phyloP scores from a whole-genome alignment of 2,113 vertebrate genomes.

The Lepus timidus region DNA sequence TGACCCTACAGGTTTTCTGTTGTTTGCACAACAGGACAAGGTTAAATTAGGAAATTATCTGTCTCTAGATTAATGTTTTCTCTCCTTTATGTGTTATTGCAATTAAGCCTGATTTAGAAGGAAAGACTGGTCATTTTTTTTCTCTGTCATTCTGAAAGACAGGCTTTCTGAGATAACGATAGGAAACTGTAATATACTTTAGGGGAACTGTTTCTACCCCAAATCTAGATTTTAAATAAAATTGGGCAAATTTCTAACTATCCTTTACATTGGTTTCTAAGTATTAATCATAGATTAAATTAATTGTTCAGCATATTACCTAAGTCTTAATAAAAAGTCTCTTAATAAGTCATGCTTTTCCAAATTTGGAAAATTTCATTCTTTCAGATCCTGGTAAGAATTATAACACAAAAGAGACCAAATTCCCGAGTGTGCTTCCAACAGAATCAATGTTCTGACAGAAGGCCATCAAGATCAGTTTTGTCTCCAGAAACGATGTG shows the following conservation, averaged over 20 bases:
- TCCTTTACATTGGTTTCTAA: neutral
- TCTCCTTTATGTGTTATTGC: neutral
- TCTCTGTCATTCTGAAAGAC: neutral
- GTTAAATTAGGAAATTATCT: neutral
- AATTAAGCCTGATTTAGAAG: constrained; percentile 46
- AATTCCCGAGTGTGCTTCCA: neutral
- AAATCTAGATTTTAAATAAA: constrained; percentile 51
- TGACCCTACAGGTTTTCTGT: neutral
- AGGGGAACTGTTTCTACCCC: neutral
- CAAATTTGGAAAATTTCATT: neutral
- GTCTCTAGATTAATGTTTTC: neutral
- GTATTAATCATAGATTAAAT: neutral
- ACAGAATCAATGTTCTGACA: neutral
- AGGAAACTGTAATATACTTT: neutral
- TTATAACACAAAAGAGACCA: neutral
- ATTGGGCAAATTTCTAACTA: constrained; percentile 45
- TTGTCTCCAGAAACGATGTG: neutral
- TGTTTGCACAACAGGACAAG: neutral
- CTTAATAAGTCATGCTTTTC: neutral
- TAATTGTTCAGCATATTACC: neutral
- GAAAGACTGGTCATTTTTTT: neutral
- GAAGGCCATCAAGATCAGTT: neutral
- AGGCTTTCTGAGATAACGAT: constrained; percentile 36
- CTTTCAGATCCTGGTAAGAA: constrained; percentile 38
- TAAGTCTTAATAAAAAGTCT: constrained; percentile 11